A percentile compares a stretch with the other conserved stretches of the same genome.
Evolutionary conservation across 2,113 vertebrate genomes (phyloP).

Genomic region (Rhinolophus ferrumequinum): DNA sequence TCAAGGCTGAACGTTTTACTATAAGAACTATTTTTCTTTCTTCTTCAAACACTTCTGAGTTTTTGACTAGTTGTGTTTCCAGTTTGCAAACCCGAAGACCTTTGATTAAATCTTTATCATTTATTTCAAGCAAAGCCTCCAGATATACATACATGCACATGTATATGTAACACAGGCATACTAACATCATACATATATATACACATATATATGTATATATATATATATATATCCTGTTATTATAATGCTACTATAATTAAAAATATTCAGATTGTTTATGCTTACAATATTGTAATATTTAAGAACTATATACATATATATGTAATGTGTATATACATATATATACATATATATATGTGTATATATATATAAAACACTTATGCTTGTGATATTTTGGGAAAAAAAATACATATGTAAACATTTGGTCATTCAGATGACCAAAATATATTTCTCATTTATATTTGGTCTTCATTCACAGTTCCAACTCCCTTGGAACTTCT

Average conservation of each 20-base stretch:
- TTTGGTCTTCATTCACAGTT: neutral
- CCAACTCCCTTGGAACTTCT: neutral
- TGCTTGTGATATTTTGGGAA: too few species aligned
- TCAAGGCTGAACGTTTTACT: neutral
- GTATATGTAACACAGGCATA: neutral
- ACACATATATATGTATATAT: neutral
- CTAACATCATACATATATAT: too few species aligned
- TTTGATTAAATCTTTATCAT: neutral
- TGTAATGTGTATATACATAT: too few species aligned
- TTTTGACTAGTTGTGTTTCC: neutral
- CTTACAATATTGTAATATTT: neutral
- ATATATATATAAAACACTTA: too few species aligned
- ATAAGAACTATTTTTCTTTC: neutral
- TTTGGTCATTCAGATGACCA: neutral
- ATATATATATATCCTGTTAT: neutral
- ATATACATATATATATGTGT: too few species aligned
- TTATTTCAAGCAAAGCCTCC: neutral
- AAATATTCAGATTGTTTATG: slow-evolving; percentile 19
- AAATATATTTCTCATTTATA: neutral
- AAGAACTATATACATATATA: too few species aligned
- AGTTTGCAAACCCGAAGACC: neutral
- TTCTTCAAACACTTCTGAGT: neutral
- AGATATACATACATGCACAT: neutral
- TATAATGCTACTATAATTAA: neutral
- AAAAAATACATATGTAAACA: neutral